Evolutionary conservation across 2,113 vertebrate genomes (phyloP).

Genomic region (Oceanodroma tethys): DNA sequence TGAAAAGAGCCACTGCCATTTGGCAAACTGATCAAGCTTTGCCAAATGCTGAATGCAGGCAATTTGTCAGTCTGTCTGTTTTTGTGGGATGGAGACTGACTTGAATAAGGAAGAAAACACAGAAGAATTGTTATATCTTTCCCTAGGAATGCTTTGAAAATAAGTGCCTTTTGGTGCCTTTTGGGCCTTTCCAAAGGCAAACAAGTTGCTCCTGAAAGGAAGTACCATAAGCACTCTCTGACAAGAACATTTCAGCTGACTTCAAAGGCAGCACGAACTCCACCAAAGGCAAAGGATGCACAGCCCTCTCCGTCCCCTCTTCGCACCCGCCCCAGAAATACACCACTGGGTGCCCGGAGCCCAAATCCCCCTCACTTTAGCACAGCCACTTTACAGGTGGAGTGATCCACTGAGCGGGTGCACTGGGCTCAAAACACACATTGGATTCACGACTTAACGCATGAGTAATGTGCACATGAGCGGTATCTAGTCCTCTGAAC

Average conservation of each 20-base stretch:
- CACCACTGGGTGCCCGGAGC: too few relatives aligned
- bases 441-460: accelerated
- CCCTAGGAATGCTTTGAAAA: slow-evolving; percentile 47
- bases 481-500: background rate
- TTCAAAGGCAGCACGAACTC: background rate
- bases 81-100: background rate
- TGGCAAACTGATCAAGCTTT: background rate
- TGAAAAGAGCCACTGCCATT: background rate
- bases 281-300: background rate
- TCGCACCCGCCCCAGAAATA: background rate
- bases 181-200: slow-evolving; percentile 25
- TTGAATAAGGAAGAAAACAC: background rate
- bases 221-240: background rate
- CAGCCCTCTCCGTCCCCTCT: background rate
- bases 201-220: background rate
- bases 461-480: accelerated
- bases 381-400: background rate
- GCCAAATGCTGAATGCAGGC: slow-evolving; percentile 1
- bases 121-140: background rate
- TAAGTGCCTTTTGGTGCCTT: slow-evolving; percentile 47
- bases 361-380: too few relatives aligned
- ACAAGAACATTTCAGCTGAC: background rate
- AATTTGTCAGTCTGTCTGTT: slow-evolving; percentile 11
- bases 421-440: background rate
- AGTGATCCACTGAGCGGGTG: background rate